Evolutionary conservation across 2,797 vertebrate genomes (phyloP).

Genomic region (Carcharodon carcharias): DNA sequence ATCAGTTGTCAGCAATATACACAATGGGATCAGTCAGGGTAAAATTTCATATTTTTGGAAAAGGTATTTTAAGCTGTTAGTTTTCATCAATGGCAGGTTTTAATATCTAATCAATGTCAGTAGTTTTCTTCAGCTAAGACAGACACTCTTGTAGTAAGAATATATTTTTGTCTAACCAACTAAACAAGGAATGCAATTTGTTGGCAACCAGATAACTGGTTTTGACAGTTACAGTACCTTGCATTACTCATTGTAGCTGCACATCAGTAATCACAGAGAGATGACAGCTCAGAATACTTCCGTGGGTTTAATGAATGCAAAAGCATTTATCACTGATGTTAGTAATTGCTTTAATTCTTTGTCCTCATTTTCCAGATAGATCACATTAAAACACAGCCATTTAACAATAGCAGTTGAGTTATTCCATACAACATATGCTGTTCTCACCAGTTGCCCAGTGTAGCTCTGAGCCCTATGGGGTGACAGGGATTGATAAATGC

Average conservation of each 20-base stretch:
- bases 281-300: slow-evolving; percentile 50
- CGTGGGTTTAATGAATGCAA: slow-evolving; percentile 66
- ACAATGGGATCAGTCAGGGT: neutral
- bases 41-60: slow-evolving; percentile 23
- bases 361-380: slow-evolving; percentile 80
- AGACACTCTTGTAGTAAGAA: slow-evolving; percentile 6
- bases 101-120: neutral
- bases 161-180: slow-evolving; percentile 15
- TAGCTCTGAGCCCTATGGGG: slow-evolving; percentile 65
- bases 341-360: slow-evolving; percentile 77
- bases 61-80: neutral
- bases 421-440: slow-evolving; percentile 79
- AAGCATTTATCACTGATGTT: slow-evolving; percentile 65
- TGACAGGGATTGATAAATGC: slow-evolving; percentile 62
- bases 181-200: slow-evolving; percentile 39
- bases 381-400: slow-evolving; percentile 90
- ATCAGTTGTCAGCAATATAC: slow-evolving; percentile 19
- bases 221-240: slow-evolving; percentile 49
- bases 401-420: slow-evolving; percentile 86
- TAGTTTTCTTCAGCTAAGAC: slow-evolving; percentile 17
- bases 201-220: slow-evolving; percentile 49
- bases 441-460: slow-evolving; percentile 67
- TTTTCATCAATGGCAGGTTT: neutral
- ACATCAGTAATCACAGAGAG: slow-evolving; percentile 49
- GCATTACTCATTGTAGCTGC: slow-evolving; percentile 48